These are phyloP conservation scores for Bubo scandiacus DNA, from an alignment of 2,113 vertebrate genomes.

Conservation along the genomic window DNA sequence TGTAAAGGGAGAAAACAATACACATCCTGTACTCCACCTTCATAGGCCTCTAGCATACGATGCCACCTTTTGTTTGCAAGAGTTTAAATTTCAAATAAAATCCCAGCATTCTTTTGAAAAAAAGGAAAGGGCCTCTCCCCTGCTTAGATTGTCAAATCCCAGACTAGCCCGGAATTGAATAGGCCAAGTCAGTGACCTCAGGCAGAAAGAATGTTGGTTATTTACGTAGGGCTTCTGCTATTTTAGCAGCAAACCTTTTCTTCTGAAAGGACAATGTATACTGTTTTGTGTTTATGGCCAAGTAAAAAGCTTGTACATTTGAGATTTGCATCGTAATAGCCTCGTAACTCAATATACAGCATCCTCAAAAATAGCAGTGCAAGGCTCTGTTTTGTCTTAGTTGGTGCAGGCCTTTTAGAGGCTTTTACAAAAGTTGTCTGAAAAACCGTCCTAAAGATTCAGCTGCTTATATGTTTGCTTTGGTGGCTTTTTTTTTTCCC, in stretches of 20 bases:
- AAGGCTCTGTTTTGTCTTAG: constrained; percentile 50
- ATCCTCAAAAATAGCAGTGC: constrained; percentile 45
- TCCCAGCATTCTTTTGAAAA: constrained; percentile 69
- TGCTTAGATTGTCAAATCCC: constrained; percentile 72
- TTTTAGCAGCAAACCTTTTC: constrained; percentile 79
- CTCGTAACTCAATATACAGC: constrained; percentile 52
- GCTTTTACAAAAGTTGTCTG: constrained; percentile 29
- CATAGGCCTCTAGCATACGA: constrained; percentile 66
- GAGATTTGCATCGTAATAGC: constrained; percentile 73
- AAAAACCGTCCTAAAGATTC: not conserved
- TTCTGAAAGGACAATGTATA: constrained; percentile 78
- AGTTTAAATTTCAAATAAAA: constrained; percentile 73
- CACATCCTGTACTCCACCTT: constrained; percentile 69
- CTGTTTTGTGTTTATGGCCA: constrained; percentile 76
- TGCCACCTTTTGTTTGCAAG: constrained; percentile 72
- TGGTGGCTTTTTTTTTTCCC: not conserved
- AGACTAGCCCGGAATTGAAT: constrained; percentile 80
- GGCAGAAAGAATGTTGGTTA: constrained; percentile 90
- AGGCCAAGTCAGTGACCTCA: constrained; percentile 94
- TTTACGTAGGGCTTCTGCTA: constrained; percentile 85
- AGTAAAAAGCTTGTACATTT: constrained; percentile 75
- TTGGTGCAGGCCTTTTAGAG: not conserved
- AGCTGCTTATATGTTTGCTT: not conserved
- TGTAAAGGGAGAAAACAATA: constrained; percentile 69
- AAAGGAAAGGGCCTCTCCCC: constrained; percentile 68